Conservation (phyloP, 2,113 vertebrate species). For the Eclectus roratus region DNA sequence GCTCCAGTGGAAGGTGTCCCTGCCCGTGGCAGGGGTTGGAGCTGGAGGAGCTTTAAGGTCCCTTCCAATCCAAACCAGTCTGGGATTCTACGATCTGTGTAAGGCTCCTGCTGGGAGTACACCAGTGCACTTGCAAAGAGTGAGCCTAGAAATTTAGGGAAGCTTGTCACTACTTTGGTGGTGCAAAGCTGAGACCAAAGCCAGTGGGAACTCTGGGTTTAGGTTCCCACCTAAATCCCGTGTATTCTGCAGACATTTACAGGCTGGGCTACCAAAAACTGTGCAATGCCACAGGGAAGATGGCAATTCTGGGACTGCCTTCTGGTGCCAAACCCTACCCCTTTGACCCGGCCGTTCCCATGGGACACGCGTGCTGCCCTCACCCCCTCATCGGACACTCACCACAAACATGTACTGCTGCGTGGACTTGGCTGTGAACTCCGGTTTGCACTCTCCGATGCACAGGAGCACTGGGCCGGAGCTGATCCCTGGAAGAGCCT, state of each 20-base stretch:
- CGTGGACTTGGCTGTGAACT: constrained; percentile 88
- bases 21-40: too few species aligned
- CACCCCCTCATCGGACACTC: constrained; percentile 11
- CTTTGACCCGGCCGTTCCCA: accelerated
- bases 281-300: accelerated
- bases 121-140: neutral
- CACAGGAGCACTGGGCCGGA: constrained; percentile 91
- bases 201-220: neutral
- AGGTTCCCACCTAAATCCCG: neutral
- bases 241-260: accelerated
- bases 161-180: neutral
- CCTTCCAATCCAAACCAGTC: neutral
- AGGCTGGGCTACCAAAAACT: accelerated
- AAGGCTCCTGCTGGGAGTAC: neutral
- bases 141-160: neutral
- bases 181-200: neutral
- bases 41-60: neutral
- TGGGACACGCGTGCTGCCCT: accelerated
- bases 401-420: constrained; percentile 96
- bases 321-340: neutral
- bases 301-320: accelerated
- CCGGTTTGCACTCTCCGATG: constrained; percentile 91
- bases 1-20: neutral
- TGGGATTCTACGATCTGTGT: neutral
- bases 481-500: constrained; percentile 75